Conservation (phyloP, 2,113 vertebrate genomes). For the Xyrauchen texanus region DNA sequence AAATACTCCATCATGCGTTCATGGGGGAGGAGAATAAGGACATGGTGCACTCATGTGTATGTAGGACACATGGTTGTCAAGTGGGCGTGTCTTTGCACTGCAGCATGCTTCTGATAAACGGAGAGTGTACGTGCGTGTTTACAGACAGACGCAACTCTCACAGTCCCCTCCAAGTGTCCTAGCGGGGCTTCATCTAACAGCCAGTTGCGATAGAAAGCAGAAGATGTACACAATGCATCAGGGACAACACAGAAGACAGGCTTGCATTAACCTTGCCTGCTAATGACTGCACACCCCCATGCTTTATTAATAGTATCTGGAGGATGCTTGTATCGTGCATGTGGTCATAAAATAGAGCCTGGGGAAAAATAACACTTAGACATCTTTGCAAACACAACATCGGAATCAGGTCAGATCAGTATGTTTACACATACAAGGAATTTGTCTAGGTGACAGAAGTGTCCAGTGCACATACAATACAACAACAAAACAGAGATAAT, state of each 20-base stretch:
- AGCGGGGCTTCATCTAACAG: background rate
- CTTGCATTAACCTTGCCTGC: conserved; percentile 35
- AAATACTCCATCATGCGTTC: background rate
- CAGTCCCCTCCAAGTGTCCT: background rate
- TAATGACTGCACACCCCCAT: conserved; percentile 21
- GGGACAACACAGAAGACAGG: conserved; percentile 15
- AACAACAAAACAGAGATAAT: too few relatives aligned
- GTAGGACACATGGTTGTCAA: conserved; percentile 15
- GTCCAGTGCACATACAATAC: too few relatives aligned
- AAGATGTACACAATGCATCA: conserved; percentile 10
- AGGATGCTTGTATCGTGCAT: conserved; percentile 11
- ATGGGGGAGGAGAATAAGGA: background rate
- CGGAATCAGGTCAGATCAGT: too few relatives aligned
- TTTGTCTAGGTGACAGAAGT: too few relatives aligned
- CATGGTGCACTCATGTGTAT: background rate
- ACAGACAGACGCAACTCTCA: conserved; percentile 15
- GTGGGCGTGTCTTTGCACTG: background rate
- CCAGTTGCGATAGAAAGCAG: conserved; percentile 1
- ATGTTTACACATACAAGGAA: too few relatives aligned
- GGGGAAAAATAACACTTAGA: background rate
- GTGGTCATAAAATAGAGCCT: background rate
- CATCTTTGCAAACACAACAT: background rate
- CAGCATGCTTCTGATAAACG: background rate
- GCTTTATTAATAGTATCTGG: conserved; percentile 38
- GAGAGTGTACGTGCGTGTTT: background rate